These are phyloP conservation scores for Podarcis siculus DNA, from an alignment of 2,797 vertebrate species.

Conservation along the genomic window DNA sequence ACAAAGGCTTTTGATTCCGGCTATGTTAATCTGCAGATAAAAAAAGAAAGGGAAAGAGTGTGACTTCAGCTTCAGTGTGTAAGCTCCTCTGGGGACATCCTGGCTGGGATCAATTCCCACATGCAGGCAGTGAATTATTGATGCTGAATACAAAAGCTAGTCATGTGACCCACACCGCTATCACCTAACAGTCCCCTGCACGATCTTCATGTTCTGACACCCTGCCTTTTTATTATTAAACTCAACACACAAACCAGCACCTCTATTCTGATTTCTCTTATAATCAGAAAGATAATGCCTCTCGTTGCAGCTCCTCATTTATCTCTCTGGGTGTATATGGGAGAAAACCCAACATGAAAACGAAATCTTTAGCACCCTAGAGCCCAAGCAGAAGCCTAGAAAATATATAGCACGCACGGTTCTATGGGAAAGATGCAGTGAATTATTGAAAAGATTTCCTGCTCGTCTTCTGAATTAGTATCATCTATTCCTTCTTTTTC, in stretches of 20 bases:
- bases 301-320: constrained; percentile 56
- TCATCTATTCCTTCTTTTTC: constrained; percentile 60
- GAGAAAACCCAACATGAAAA: constrained; percentile 55
- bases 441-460: constrained; percentile 66
- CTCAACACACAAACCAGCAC: constrained; percentile 73
- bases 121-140: constrained; percentile 92
- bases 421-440: constrained; percentile 21
- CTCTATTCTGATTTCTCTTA: constrained; percentile 71
- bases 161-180: constrained; percentile 83
- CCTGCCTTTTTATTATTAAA: constrained; percentile 75
- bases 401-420: constrained; percentile 63
- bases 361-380: constrained; percentile 54
- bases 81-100: constrained; percentile 87
- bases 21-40: constrained; percentile 93
- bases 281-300: constrained; percentile 67
- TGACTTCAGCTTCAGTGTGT: constrained; percentile 83
- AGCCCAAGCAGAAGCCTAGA: constrained; percentile 61
- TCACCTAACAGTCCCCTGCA: constrained; percentile 78
- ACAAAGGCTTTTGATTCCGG: constrained; percentile 89
- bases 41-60: constrained; percentile 64
- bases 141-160: constrained; percentile 91
- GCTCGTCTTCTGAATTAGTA: constrained; percentile 69
- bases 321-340: constrained; percentile 29
- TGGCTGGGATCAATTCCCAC: constrained; percentile 86
- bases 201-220: constrained; percentile 72